These are phyloP conservation scores for Adoxophyes honmai DNA, from an alignment of 1,140 invertebrate species.

Conservation along the genomic window DNA sequence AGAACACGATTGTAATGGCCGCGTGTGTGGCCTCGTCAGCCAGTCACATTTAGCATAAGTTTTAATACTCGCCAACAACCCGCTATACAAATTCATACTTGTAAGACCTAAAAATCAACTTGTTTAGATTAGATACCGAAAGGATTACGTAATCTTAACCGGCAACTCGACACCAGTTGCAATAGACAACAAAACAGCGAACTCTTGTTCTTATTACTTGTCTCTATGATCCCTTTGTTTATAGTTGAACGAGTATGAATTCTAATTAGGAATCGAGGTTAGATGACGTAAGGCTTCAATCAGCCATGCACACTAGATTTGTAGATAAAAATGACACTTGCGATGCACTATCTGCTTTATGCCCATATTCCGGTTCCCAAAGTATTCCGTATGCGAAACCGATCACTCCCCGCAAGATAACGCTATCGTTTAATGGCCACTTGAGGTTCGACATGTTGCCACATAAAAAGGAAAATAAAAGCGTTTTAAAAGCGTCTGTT, in stretches of 20 bases:
- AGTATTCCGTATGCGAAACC: constrained; percentile 53
- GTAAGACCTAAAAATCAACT: too few species aligned
- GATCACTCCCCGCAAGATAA: constrained; percentile 49
- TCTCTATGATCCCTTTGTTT: constrained; percentile 3
- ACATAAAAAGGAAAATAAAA: constrained; percentile 44
- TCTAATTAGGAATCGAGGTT: too few species aligned
- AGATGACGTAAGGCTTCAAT: too few species aligned
- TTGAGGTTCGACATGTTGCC: constrained; percentile 38
- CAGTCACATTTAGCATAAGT: constrained; percentile 17
- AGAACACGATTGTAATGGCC: constrained; percentile 40
- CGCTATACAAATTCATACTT: too few species aligned
- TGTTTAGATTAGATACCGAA: too few species aligned
- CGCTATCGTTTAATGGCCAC: constrained; percentile 63
- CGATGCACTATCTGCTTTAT: neutral
- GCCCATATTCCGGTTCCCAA: constrained; percentile 16
- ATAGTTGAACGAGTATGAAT: constrained; percentile 1
- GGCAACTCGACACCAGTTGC: constrained; percentile 6
- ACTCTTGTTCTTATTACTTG: neutral
- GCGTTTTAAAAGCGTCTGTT: constrained; percentile 41
- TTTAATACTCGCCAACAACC: neutral
- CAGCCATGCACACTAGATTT: too few species aligned
- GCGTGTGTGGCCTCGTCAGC: constrained; percentile 55
- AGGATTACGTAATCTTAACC: too few species aligned
- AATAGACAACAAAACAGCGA: neutral
- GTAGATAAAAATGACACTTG: neutral